Evolutionary conservation across 2,888 invertebrate species (phyloP), one percentile per base, ranked within the genome.

Genomic region (Caenorhabditis sp.): DNA sequence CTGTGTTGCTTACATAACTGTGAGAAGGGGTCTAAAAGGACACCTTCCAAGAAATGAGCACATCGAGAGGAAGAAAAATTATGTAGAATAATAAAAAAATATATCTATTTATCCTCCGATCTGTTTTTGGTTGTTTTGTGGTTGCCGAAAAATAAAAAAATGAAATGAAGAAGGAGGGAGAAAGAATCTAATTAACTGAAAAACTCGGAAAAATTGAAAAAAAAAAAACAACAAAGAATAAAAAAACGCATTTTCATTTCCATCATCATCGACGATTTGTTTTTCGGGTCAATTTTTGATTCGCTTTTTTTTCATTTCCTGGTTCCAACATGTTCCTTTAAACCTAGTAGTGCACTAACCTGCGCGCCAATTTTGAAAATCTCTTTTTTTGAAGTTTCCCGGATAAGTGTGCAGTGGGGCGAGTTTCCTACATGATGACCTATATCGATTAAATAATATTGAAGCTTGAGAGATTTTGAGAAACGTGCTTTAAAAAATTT

Each of bases 91-190:
- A 43, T 17, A 43, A 43, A 10, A 17, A 43, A 43, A 43, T 12
- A 43, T 43, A 43, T 43, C 14, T 43, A 43, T 43, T 17, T 31
- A 10, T 43, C 43, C 12, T 36, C 43, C 43, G 43, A 43, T 43
- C 43, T 43, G 43, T 43, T 43, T 43, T 43, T 43, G 43, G 43
- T 43, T 43, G 43, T 43, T 43, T 43, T 43, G 43, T 43, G 43
- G 43, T 43, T 43, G 43, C 43, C 43, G 12, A 43, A 43, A 43
- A 43, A 43, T 43, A 43, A 43, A 43, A 43, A 43, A 43, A 31
- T 31, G 31, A 31, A 31, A n/a, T 36, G 36, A 36, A 36, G 36
- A 36, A 17, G 43, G 14, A 17, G 43, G 17, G 14, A 14, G 43
- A 14, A 43, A 43, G 43, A 43, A 43, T 43, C 43, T 43, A 43